Percentiles rank a stretch among this genome's conserved stretches.
Evolutionary conservation across 2,888 invertebrate genomes (phyloP).

Genomic region (Troilus luridus): DNA sequence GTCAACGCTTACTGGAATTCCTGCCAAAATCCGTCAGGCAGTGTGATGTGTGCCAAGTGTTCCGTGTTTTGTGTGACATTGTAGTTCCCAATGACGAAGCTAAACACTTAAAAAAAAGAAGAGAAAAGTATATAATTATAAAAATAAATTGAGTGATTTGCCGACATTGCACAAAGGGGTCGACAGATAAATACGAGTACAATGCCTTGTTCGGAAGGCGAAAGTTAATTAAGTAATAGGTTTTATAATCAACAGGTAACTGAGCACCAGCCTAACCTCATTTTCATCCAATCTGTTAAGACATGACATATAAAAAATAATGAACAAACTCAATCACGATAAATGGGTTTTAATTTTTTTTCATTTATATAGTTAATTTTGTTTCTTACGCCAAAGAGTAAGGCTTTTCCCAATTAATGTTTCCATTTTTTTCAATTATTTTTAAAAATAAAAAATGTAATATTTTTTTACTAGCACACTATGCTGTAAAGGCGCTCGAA

Average conservation of each 20-base stretch:
- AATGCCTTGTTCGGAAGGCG: background rate
- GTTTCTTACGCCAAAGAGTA: too few species aligned
- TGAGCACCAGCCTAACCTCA: background rate
- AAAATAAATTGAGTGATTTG: background rate
- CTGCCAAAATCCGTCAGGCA: background rate
- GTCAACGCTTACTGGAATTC: background rate
- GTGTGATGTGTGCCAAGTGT: background rate
- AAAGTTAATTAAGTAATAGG: slow-evolving; percentile 1
- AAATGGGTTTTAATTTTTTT: too few species aligned
- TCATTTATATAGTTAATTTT: too few species aligned
- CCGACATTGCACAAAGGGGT: background rate
- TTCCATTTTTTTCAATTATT: too few species aligned
- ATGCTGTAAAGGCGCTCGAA: too few species aligned
- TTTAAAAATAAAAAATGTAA: too few species aligned
- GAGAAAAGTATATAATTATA: background rate
- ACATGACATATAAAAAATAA: too few species aligned
- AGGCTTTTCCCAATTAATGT: too few species aligned
- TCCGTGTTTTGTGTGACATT: background rate
- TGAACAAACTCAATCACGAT: too few species aligned
- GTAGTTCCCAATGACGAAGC: background rate
- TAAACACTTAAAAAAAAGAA: background rate
- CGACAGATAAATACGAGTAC: background rate
- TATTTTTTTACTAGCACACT: too few species aligned
- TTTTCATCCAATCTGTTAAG: too few species aligned
- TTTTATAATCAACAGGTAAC: background rate